A percentile compares a stretch with the other conserved stretches of the same genome.
phyloP scores from a whole-genome alignment of 2,113 vertebrate genomes.

The Chlorodrepanis virens region DNA sequence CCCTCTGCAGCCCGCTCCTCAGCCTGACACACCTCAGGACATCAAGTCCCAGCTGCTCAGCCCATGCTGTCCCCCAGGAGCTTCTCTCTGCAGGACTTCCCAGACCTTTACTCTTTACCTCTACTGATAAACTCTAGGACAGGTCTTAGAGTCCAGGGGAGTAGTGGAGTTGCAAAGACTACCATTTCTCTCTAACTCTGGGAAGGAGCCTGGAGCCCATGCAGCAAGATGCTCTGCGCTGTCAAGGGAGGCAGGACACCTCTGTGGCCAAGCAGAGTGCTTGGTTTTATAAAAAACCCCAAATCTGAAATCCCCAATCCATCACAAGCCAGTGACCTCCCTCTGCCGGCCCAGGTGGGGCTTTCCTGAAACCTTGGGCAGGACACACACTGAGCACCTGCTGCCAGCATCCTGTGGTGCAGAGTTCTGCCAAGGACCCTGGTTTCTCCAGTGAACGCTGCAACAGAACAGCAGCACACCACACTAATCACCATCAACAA shows the following conservation, averaged over 20 bases:
- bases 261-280: neutral
- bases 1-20: neutral
- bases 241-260: neutral
- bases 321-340: neutral
- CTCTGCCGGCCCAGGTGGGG: neutral
- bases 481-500: neutral
- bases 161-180: fast-evolving
- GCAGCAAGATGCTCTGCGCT: neutral
- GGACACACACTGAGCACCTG: neutral
- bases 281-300: neutral
- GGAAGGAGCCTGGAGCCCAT: neutral
- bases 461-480: neutral
- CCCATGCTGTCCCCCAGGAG: neutral
- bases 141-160: neutral
- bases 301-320: neutral
- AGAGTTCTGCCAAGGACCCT: neutral
- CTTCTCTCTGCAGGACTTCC: neutral
- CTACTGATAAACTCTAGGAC: neutral
- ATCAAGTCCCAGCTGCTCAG: neutral
- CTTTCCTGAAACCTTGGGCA: neutral
- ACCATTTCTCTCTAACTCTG: neutral
- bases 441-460: neutral
- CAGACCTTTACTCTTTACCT: neutral
- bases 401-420: neutral
- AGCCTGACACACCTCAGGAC: neutral